Evolutionary conservation across 2,113 vertebrate genomes (phyloP).

Genomic region (Myotis yumanensis): DNA sequence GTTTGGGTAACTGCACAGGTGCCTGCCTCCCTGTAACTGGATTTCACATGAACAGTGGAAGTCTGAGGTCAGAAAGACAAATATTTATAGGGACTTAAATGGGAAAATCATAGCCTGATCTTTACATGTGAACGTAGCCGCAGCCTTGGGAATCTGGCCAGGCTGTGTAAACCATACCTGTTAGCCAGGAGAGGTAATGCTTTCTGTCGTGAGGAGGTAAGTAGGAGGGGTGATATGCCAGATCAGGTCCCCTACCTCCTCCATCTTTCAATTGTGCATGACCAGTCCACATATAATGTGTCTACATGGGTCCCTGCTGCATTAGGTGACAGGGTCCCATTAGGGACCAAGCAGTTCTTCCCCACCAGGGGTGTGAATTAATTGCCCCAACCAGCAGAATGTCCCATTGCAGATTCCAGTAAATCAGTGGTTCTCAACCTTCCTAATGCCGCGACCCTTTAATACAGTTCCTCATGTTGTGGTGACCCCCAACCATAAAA

Average conservation of each 20-base stretch:
- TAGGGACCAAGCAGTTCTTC: background rate
- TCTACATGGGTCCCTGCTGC: no score
- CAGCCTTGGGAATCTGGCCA: background rate
- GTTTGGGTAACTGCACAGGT: background rate
- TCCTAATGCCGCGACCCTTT: no score
- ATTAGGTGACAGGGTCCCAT: background rate
- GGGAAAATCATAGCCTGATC: background rate
- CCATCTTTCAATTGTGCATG: background rate
- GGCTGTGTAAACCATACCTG: background rate
- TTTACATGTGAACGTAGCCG: background rate
- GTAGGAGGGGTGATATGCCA: background rate
- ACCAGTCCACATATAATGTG: background rate
- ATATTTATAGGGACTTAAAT: background rate
- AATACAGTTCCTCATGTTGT: no score
- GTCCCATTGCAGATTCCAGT: background rate
- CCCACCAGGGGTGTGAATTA: background rate
- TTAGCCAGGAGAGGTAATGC: background rate
- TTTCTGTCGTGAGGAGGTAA: background rate
- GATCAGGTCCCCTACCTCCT: background rate
- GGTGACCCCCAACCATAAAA: no score
- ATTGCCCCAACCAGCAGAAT: background rate
- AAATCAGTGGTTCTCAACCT: no score
- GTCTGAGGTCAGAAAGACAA: background rate
- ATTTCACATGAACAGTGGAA: background rate
- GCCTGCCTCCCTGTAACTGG: no score